Base-by-base conservation (phyloP, 2,797 vertebrate genomes). In the Sebastiscus tertius region DNA sequence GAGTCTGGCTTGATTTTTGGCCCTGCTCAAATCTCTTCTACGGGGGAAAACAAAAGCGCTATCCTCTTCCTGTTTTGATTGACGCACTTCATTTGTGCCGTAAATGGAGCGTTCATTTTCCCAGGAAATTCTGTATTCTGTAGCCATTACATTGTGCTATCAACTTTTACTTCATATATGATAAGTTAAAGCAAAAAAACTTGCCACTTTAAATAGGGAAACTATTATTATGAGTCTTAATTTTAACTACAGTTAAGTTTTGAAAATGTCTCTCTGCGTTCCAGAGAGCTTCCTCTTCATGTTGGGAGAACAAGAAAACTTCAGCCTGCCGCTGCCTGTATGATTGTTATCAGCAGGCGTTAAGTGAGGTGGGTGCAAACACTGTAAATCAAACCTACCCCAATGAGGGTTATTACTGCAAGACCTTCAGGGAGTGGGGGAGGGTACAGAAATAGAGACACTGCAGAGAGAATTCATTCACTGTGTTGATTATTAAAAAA, bases 341-440 rank as follows among this genome's bases (percentile, higher is more conserved):
- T 58, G 84, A 88, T 78, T 46, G 20, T 88, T 88, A 92, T 91
- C 89, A 67, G 75, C 7, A 61, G 74, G 72, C 55, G 0, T 26
- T 64, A 70, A 70, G 66, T 71, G 61, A 80, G 69, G 49, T 66
- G 65, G 68, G 77, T 27, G 39, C 39, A 42, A 59, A 55, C 14
- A 6, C 65, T 72, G 63, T 77, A 87, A 89, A 88, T 83, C 83
- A 87, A 79, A 89, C 65, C 63, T 33, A 11, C 55, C 52, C 31
- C n/a, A 18, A 62, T 58, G 33, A 46, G 73, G 83, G 78, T 63
- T 69, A 8, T 72, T 36, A 66, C 62, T 27, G 59, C 26, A 55
- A 18, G 27, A 14, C 24, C 61, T 36, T 26, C 54, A 71, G 60
- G 4, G 22, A 16, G 16, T 2, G 11, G 42, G 36, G 54, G 63